Conservation (phyloP, 2,888 invertebrate genomes). For the Eupithecia vulgata region DNA sequence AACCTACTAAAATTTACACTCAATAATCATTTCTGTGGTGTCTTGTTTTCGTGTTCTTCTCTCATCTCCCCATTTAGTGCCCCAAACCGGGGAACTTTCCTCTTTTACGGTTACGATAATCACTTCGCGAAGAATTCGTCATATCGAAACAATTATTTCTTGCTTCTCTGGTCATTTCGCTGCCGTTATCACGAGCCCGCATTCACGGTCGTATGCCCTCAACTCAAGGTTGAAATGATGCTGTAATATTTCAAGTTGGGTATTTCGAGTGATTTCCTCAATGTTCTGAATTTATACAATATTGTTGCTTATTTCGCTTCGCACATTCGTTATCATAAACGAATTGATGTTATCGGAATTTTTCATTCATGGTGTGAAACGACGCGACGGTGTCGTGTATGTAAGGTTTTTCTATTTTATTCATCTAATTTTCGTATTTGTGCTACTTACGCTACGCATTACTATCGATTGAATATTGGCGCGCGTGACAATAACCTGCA, state of each 20-base stretch:
- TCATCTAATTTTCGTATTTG: background rate
- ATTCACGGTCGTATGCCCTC: constrained; percentile 31
- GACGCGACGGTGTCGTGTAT: background rate
- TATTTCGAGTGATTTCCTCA: constrained; percentile 16
- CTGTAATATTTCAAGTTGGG: background rate
- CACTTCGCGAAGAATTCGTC: background rate
- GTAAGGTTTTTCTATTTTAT: background rate
- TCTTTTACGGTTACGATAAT: background rate
- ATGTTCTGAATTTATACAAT: constrained; percentile 9
- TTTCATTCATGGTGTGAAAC: background rate
- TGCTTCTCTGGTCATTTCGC: constrained; percentile 19
- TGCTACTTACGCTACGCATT: too few relatives aligned
- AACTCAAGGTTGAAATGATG: constrained; percentile 30
- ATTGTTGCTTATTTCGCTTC: background rate
- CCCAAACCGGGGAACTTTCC: background rate
- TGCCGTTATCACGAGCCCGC: constrained; percentile 35
- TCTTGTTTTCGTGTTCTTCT: background rate
- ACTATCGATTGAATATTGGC: background rate
- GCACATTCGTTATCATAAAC: background rate
- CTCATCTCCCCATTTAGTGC: background rate
- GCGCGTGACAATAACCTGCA: background rate
- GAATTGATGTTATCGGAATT: background rate
- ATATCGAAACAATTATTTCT: constrained; percentile 12
- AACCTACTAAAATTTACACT: background rate
- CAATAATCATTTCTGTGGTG: background rate